Base-by-base conservation (phyloP, 2,797 vertebrate genomes). In the Erethizon dorsatum region DNA sequence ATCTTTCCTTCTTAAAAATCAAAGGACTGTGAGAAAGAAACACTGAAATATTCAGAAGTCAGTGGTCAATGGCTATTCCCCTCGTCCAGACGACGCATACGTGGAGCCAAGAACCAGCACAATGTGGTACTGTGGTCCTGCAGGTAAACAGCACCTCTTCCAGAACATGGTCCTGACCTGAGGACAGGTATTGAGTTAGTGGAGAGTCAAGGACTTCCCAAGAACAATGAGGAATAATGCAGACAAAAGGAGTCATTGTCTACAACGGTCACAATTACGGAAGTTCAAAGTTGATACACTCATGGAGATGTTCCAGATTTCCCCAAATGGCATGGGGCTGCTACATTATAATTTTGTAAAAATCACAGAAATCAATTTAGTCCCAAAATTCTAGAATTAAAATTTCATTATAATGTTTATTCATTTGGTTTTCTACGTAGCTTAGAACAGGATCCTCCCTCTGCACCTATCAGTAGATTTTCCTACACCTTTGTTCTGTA, bases 401-500 rank as follows among this genome's bases (percentile, higher is more conserved):
- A 83, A 63, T 57, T 73, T 85, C 4, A 50, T 80, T 88, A 71
- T 83, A 82, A 61, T 77, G 73, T 84, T 57, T 63, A 90, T 54
- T 4, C 56, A 37, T 83, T 69, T 90, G 5, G 31, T 65, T 82
- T 88, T 84, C 28, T 54, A 52, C 52, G 37, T 1, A 31, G 33
- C 17, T 95, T 83, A 92, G 47, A 90, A 71, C 3, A 86, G 9
- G 12, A 71, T 52, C 56, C n/a, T 50, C 28, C 12, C 2, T 17
- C 37, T 13, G 5, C 10, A 31, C 47, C 28, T n/a, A 45, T 54
- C 1, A 33, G 15, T 1, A 89, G 85, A 79, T 84, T 95, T 97
- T 94, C 20, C 90, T 96, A 41, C 71, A 80, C 47, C 92, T 96
- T 96, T 94, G 88, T 93, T 97, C 94, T 96, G 65, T 95, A 98